Base-by-base conservation (phyloP, 2,888 invertebrate genomes). In the Bembecia ichneumoniformis region DNA sequence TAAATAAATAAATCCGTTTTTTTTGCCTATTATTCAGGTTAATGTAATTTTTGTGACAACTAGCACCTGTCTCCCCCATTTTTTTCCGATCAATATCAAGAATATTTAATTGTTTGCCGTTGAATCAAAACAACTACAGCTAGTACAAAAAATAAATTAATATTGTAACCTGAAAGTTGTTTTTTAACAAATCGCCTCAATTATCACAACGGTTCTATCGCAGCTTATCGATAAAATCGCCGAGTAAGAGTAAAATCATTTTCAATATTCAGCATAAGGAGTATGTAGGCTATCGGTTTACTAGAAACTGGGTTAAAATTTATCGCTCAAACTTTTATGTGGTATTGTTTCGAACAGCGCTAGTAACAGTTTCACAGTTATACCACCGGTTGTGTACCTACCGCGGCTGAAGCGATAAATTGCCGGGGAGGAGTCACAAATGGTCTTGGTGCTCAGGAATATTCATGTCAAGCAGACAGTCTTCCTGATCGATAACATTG, bases 241-340 rank as follows among this genome's bases (percentile, higher is more conserved):
- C 3, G n/a, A 36, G 36, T 36, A 36, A 13, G 13, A 40, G 40
- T 13, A 40, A 40, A 40, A 40, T 3, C 13, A 16, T 15, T 44
- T 44, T 15, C 44, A 7, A 44, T 44, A 79, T 28, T 7, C 7
- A 7, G 5, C 7, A 28, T 0, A 28, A n/a, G 7, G 20, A 28
- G 20, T 28, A 28, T 70, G 71, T 83, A 75, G 82, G 82, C 73
- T 81, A 84, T 83, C 82, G 65, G 73, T 70, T 70, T 70, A 75
- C 70, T 60, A 51, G 72, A 68, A 44, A 57, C 71, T 68, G 59
- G 56, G 52, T 62, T 81, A 71, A 82, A 81, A 66, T 61, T 82
- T 82, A 82, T 82, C 77, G 79, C 63, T 64, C 58, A 52, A 51
- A 58, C 59, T 52, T 81, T 81, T 79, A 83, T 72, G 76, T 76